Evolutionary conservation across 2,888 invertebrate species (phyloP).

Genomic region (Polymixis lichenea): DNA sequence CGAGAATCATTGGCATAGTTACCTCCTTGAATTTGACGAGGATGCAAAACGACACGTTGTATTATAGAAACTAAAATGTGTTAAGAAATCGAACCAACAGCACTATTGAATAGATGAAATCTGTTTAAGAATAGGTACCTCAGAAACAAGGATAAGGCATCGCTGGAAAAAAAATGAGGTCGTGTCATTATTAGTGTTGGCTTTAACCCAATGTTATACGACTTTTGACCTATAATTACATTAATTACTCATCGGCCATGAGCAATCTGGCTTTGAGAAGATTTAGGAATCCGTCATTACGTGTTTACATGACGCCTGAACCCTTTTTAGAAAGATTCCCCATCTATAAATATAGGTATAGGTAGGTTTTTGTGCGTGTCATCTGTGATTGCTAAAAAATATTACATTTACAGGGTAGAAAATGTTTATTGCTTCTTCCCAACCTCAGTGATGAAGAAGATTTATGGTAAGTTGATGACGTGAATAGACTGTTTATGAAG

Average conservation of each 20-base stretch:
- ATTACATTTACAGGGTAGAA: no score
- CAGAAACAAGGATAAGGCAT: neutral
- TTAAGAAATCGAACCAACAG: neutral
- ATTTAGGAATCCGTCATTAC: slow-evolving; percentile 6
- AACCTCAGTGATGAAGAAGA: neutral
- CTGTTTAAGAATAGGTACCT: neutral
- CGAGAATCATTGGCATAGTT: no score
- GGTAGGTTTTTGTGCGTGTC: no score
- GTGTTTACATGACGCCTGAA: neutral
- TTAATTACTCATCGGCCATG: slow-evolving; percentile 43
- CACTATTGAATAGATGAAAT: neutral
- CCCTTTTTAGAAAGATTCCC: neutral
- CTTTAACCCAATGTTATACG: slow-evolving; percentile 43
- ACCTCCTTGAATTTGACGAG: no score
- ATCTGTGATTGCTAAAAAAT: no score
- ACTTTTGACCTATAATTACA: slow-evolving; percentile 56
- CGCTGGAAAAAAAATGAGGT: slow-evolving; percentile 9
- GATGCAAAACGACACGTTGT: no score
- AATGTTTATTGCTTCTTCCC: neutral
- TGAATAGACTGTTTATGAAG: slow-evolving; percentile 1
- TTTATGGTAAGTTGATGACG: neutral
- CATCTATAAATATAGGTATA: no score
- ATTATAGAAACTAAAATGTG: neutral
- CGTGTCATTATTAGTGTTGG: slow-evolving; percentile 47
- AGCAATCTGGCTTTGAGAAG: slow-evolving; percentile 41